phyloP scores from a whole-genome alignment of 2,888 invertebrate species.

The Acleris emargana region DNA sequence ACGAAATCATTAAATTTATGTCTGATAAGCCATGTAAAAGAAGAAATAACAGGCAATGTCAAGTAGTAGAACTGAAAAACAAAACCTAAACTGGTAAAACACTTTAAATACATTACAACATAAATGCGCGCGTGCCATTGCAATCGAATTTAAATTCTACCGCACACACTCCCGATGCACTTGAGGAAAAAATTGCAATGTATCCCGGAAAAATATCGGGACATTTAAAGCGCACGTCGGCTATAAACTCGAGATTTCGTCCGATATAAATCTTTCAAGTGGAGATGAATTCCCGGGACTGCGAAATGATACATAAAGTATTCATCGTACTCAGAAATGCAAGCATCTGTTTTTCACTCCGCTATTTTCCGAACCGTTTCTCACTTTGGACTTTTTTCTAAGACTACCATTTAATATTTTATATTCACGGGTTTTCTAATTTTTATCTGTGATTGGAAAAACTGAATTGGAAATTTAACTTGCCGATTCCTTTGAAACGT shows the following conservation, averaged over 20 bases:
- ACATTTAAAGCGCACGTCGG: conserved; percentile 59
- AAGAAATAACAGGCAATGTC: no score
- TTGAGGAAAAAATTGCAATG: conserved; percentile 35
- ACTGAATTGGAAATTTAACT: no score
- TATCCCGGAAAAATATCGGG: conserved; percentile 44
- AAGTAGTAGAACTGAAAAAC: no score
- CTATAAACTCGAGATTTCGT: conserved; percentile 71
- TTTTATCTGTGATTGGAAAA: background rate
- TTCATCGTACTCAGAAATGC: conserved; percentile 74
- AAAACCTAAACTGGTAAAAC: no score
- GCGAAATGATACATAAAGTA: conserved; percentile 80
- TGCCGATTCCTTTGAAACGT: conserved; percentile 8
- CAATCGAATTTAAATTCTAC: conserved; percentile 17
- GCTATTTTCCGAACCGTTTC: conserved; percentile 50
- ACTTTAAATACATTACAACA: background rate
- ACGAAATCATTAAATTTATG: no score
- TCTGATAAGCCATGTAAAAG: no score
- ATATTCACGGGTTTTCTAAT: conserved; percentile 13
- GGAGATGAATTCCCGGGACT: conserved; percentile 74
- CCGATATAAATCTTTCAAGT: conserved; percentile 78
- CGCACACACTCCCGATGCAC: conserved; percentile 22
- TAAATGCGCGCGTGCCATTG: conserved; percentile 5
- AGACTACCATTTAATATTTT: conserved; percentile 36
- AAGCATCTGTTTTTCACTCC: conserved; percentile 71
- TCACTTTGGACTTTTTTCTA: conserved; percentile 44